Evolutionary conservation across 2,113 vertebrate genomes (phyloP), one percentile per base, ranked within the genome.

Genomic region (Oryctolagus cuniculus): DNA sequence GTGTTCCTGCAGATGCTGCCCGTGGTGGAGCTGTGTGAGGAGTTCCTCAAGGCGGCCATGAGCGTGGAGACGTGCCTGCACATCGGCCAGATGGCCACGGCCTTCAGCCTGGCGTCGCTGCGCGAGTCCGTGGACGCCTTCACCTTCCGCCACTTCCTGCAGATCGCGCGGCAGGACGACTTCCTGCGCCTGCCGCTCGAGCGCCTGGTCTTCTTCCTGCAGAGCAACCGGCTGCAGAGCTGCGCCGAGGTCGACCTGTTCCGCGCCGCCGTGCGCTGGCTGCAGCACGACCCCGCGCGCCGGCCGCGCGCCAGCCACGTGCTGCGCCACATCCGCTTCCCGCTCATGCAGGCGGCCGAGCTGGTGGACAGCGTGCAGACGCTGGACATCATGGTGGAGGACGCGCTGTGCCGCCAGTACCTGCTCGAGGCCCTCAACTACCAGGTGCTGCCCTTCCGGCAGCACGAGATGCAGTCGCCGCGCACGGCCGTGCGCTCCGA

Each of bases 1-100:
- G 99, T 99, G 87, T 99, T 99, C 97, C 98, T 99, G 81, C 99
- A 99, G 98, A 99, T 99, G 99, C 98, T 99, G 82, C 99, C 99
- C 0, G 99, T 99, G 3, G 99, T 99, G 96, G 99, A 99, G 97
- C 99, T 99, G 61, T 99, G 99, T 0, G 99, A 99, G 97, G 99
- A 99, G 96, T 99, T 99, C 95, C 98, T 99, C 29, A 99, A 99
- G 97, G 99, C 99, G 0, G 99, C 99, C 55, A 99, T 99, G 99
- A 99, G 99, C 0, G 99, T 99, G 5, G 99, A 99, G 97, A 99
- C 99, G 0, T 99, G 99, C 94, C 98, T 99, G 61, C 99, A 99
- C 97, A 99, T 99, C 0, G 99, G 99, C 69, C 99, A 99, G 97
- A 99, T 99, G 99, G 99, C 99, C 97, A 99, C 99, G 96, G 98